A percentile compares a stretch with the other conserved stretches of the same genome.
Conservation (phyloP, 1,140 invertebrate species). For the Zophobas atratus region DNA sequence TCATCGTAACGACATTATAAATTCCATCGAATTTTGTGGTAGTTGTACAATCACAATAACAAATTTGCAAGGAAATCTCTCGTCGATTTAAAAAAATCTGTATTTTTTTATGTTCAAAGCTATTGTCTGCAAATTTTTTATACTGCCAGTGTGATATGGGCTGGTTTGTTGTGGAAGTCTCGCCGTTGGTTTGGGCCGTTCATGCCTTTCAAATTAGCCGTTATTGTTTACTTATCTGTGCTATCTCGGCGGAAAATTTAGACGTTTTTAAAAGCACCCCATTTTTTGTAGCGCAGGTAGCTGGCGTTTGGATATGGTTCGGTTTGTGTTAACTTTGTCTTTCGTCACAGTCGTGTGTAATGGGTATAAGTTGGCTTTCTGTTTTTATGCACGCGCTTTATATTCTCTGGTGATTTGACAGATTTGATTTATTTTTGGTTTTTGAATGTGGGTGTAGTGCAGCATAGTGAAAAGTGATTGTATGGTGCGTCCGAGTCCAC, state of each 20-base stretch:
- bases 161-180: too few species aligned
- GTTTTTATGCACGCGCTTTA: slow-evolving; percentile 27
- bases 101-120: too few species aligned
- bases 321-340: slow-evolving; percentile 23
- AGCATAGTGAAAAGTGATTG: slow-evolving; percentile 37
- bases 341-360: slow-evolving; percentile 23
- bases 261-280: slow-evolving; percentile 13
- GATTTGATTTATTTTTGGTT: slow-evolving; percentile 55
- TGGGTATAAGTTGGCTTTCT: slow-evolving; percentile 12
- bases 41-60: too few species aligned
- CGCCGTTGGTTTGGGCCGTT: too few species aligned
- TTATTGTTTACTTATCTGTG: not conserved
- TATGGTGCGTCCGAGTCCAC: slow-evolving; percentile 30
- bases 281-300: slow-evolving; percentile 30
- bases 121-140: too few species aligned
- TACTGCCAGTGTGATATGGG: too few species aligned
- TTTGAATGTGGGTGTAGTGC: slow-evolving; percentile 53
- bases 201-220: too few species aligned
- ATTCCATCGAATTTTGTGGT: too few species aligned
- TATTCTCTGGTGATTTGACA: slow-evolving; percentile 27
- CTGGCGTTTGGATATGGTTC: not conserved
- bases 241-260: not conserved
- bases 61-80: too few species aligned
- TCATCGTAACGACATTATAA: too few species aligned
- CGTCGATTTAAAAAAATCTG: too few species aligned